phyloP scores from a whole-genome alignment of 2,888 invertebrate genomes.

The Abrostola triplasia region DNA sequence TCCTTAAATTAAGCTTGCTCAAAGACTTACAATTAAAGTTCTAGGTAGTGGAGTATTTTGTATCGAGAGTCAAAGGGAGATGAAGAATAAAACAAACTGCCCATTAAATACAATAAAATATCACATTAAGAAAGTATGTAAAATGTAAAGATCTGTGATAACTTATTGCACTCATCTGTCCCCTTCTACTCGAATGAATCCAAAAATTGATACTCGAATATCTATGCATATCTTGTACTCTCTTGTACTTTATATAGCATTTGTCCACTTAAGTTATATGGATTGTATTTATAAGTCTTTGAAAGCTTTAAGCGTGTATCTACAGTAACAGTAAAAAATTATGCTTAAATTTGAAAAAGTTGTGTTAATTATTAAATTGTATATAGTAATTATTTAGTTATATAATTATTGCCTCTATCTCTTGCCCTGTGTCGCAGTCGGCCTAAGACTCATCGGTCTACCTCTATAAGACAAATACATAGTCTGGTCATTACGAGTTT shows the following conservation, averaged over 20 bases:
- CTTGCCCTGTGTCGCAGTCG: neutral
- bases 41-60: conserved; percentile 45
- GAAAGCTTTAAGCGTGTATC: conserved; percentile 54
- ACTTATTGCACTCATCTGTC: conserved; percentile 27
- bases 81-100: conserved; percentile 6
- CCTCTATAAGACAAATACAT: neutral
- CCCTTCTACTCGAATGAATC: conserved; percentile 33
- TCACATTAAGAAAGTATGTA: too few relatives aligned
- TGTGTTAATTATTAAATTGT: neutral
- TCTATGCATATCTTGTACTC: conserved; percentile 54
- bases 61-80: conserved; percentile 39
- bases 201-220: conserved; percentile 48
- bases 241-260: conserved; percentile 20
- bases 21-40: conserved; percentile 56
- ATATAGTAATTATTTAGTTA: conserved; percentile 3
- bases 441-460: neutral
- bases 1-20: conserved; percentile 48
- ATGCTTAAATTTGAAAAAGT: neutral
- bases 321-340: conserved; percentile 40
- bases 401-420: neutral
- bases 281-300: conserved; percentile 56
- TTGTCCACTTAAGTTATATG: conserved; percentile 21
- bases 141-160: conserved; percentile 31
- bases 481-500: too few relatives aligned
- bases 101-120: neutral